Conservation (phyloP, 2,797 vertebrate genomes). For the Morus bassanus region DNA sequence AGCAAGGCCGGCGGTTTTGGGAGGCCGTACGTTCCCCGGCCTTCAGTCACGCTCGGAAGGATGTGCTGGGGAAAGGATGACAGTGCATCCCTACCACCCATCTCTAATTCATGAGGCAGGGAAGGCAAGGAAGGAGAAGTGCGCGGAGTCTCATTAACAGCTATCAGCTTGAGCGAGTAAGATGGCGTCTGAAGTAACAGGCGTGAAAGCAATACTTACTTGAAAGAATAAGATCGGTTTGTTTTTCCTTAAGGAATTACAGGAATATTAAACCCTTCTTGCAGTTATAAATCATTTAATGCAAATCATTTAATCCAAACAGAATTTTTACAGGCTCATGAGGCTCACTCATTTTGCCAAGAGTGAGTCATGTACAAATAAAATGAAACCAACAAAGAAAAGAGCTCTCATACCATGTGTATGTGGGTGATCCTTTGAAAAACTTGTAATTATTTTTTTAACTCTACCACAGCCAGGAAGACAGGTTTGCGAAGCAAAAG, state of each 20-base stretch:
- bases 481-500: conserved; percentile 34
- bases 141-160: neutral
- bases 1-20: neutral
- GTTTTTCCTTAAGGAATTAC: conserved; percentile 63
- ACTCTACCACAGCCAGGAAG: conserved; percentile 47
- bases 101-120: neutral
- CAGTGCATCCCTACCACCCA: neutral
- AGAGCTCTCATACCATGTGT: conserved; percentile 68
- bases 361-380: conserved; percentile 73
- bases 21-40: neutral
- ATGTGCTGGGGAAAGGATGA: neutral
- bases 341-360: conserved; percentile 69
- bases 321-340: conserved; percentile 71
- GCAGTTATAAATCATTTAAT: conserved; percentile 64
- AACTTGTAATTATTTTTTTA: conserved; percentile 66
- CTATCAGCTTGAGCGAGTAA: neutral
- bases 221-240: conserved; percentile 47
- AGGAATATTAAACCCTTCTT: conserved; percentile 55
- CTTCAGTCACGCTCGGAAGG: neutral
- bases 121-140: neutral
- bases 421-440: conserved; percentile 70
- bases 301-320: conserved; percentile 63
- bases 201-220: conserved; percentile 38
- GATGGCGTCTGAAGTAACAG: conserved; percentile 42
- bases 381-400: conserved; percentile 69